Percentiles rank a stretch among this genome's conserved stretches.
These are phyloP conservation scores for Leuciscus idus DNA, from an alignment of 2,113 vertebrate species.

Conservation along the genomic window DNA sequence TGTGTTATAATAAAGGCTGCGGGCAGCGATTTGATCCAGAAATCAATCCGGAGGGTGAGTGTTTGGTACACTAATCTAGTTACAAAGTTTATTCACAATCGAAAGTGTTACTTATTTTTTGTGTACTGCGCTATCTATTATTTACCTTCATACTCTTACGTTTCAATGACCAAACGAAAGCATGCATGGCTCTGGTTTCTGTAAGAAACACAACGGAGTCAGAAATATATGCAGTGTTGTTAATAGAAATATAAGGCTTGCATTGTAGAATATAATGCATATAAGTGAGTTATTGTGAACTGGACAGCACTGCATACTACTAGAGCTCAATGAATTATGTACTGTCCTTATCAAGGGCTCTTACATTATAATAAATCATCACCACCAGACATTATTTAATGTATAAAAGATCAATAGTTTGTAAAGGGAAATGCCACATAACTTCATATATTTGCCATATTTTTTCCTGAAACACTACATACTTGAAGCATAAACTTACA, in stretches of 20 bases:
- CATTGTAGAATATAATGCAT: background rate
- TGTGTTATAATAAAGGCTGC: conserved; percentile 92
- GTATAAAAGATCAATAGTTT: background rate
- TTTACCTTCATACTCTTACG: background rate
- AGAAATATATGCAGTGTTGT: background rate
- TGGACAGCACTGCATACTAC: background rate
- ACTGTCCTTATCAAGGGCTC: background rate
- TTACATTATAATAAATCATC: background rate
- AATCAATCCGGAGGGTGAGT: conserved; percentile 71
- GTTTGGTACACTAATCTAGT: background rate
- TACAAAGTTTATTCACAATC: background rate
- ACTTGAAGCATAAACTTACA: no score
- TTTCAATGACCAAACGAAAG: background rate
- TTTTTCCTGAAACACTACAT: no score
- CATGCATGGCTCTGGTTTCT: background rate
- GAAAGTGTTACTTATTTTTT: background rate
- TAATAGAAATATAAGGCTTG: background rate
- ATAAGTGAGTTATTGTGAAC: background rate
- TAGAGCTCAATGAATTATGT: background rate
- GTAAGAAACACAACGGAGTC: background rate
- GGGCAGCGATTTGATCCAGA: conserved; percentile 89
- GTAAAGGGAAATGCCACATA: background rate
- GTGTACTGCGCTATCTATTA: background rate
- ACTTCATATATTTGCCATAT: background rate
- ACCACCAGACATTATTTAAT: background rate